Conservation (phyloP, 2,113 vertebrate species). For the Pangasianodon gigas region DNA sequence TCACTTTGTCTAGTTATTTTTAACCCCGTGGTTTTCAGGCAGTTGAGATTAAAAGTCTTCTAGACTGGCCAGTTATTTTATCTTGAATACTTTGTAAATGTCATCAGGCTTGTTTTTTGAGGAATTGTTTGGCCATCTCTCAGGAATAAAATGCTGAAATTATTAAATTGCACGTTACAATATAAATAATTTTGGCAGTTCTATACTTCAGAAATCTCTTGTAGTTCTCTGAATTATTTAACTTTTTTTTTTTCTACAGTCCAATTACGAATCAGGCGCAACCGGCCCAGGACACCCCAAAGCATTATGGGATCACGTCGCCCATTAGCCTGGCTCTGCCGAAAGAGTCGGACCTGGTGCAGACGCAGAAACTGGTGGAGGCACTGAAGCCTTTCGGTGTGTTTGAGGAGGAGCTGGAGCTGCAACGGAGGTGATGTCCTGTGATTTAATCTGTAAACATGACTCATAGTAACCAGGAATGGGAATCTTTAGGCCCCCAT, state of each 20-base stretch:
- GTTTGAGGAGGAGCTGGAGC: conserved; percentile 86
- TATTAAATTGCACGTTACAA: not conserved
- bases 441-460: not conserved
- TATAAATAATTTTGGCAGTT: not conserved
- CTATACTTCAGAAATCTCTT: not conserved
- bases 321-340: conserved; percentile 86
- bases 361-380: conserved; percentile 83
- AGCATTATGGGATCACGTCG: conserved; percentile 87
- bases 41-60: not conserved
- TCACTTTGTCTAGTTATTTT: not conserved
- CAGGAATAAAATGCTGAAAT: no score
- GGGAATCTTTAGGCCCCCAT: not conserved
- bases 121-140: not conserved
- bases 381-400: conserved; percentile 83
- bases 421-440: conserved; percentile 79
- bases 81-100: not conserved
- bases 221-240: not conserved
- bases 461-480: not conserved
- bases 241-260: conserved; percentile 68
- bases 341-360: conserved; percentile 82
- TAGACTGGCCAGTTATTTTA: not conserved
- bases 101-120: not conserved
- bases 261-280: conserved; percentile 80
- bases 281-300: conserved; percentile 74
- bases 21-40: not conserved